Conservation (phyloP, 2,113 vertebrate species). For the Cololabis saira region DNA sequence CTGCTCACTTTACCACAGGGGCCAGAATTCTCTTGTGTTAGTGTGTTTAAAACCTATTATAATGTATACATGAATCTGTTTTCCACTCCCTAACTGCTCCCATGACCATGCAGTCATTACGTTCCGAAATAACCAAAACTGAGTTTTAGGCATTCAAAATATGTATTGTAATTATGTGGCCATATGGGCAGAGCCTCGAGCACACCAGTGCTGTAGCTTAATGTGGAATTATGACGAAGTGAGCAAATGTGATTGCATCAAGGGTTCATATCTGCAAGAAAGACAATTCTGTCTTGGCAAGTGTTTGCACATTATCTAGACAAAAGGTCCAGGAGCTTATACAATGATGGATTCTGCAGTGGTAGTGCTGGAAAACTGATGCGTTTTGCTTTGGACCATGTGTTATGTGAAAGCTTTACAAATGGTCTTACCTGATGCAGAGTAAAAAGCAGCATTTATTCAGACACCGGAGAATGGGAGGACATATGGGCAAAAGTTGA, state of each 20-base stretch:
- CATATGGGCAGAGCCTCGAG: constrained; percentile 49
- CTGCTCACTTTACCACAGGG: constrained; percentile 17
- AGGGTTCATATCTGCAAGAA: constrained; percentile 38
- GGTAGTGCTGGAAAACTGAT: neutral
- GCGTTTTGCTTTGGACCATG: neutral
- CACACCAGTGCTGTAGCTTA: constrained; percentile 36
- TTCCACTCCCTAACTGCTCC: constrained; percentile 29
- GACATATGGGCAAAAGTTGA: constrained; percentile 7
- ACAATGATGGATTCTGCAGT: constrained; percentile 13
- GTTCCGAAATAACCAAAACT: constrained; percentile 18
- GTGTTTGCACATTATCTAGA: constrained; percentile 12
- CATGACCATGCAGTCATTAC: constrained; percentile 54
- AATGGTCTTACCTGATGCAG: constrained; percentile 62
- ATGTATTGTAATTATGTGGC: constrained; percentile 48
- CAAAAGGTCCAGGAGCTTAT: constrained; percentile 20
- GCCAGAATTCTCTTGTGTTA: constrained; percentile 27
- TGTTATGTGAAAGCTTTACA: constrained; percentile 8
- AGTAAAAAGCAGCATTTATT: constrained; percentile 23
- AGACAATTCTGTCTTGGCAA: constrained; percentile 19
- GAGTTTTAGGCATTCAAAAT: constrained; percentile 60
- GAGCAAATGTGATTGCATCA: constrained; percentile 57
- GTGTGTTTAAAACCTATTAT: constrained; percentile 25
- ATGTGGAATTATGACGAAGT: constrained; percentile 67
- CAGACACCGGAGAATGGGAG: constrained; percentile 6
- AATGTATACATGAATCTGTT: constrained; percentile 58